Base-by-base conservation (phyloP, 2,797 vertebrate genomes). In the Chrysocyon brachyurus region DNA sequence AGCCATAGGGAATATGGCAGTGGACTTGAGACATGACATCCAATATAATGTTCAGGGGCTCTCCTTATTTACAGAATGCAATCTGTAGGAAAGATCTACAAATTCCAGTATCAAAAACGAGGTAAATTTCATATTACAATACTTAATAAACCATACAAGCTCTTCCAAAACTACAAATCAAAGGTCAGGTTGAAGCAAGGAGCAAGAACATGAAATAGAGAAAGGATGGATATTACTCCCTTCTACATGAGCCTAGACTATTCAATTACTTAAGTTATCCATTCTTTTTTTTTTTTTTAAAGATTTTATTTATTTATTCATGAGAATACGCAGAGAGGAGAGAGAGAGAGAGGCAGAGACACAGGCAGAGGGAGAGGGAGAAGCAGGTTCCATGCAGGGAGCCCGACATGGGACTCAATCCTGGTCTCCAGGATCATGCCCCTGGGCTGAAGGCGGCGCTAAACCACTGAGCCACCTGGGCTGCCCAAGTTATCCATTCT, bases 141-240 rank as follows among this genome's bases (percentile, higher is more conserved):
- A 72, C 21, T 90, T 91, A 94, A 73, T 24, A 94, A 86, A 89
- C 33, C n/a, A 54, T 66, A 90, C 49, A 83, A 78, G 72, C 63
- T 96, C 82, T 96, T 77, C 46, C 59, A 77, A 84, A 94, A 94
- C 7, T 66, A 54, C 6, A 36, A 83, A 91, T 90, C 75, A 64
- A 94, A 86, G 54, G 52, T 64, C 31, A 90, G 28, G 24, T 70
- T 82, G 22, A 97, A 94, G 61, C 68, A 91, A 90, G 11, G 16
- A 68, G 3, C 66, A 6, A 84, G 24, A 89, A 56, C 5, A 31
- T 9, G 28, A 81, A 6, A 8, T 40, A 11, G 21, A 85, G 54
- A 96, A 92, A 82, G 10, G 54, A 77, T 15, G 15, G n/a, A 36
- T 68, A 33, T 68, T 54, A 28, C 22, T 78, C 33, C 49, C 56